These are phyloP conservation scores for Sympetrum striolatum DNA, from an alignment of 2,888 invertebrate species.

Conservation along the genomic window DNA sequence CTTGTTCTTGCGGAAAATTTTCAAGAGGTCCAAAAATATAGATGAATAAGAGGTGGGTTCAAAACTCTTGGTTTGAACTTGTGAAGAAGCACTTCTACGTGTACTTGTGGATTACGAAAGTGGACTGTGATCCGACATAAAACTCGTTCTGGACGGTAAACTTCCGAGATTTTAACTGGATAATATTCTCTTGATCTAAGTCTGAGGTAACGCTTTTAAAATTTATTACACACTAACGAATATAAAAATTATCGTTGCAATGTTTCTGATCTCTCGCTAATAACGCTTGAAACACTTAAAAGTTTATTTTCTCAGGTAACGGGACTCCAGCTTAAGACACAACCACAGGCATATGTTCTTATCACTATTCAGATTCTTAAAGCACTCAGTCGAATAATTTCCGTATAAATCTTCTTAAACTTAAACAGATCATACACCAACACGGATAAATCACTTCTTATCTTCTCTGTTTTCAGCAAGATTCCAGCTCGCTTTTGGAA, in stretches of 20 bases:
- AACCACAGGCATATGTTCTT: not conserved
- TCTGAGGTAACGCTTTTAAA: not conserved
- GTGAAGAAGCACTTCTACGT: slow-evolving; percentile 14
- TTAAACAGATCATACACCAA: not conserved
- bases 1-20: not conserved
- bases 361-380: not conserved
- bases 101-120: not conserved
- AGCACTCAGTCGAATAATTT: not conserved
- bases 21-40: not conserved
- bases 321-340: not conserved
- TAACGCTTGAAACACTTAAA: not conserved
- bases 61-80: not conserved
- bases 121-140: not conserved
- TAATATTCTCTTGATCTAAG: not conserved
- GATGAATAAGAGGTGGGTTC: not conserved
- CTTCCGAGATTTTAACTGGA: not conserved
- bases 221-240: not conserved
- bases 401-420: not conserved
- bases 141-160: slow-evolving; percentile 3
- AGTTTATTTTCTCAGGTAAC: slow-evolving; percentile 15
- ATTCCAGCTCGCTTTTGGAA: too few relatives aligned
- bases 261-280: not conserved
- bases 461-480: too few relatives aligned
- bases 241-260: too few relatives aligned
- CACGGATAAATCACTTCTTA: too few relatives aligned